phyloP scores from a whole-genome alignment of 2,113 vertebrate species.

The Lagopus leucura region DNA sequence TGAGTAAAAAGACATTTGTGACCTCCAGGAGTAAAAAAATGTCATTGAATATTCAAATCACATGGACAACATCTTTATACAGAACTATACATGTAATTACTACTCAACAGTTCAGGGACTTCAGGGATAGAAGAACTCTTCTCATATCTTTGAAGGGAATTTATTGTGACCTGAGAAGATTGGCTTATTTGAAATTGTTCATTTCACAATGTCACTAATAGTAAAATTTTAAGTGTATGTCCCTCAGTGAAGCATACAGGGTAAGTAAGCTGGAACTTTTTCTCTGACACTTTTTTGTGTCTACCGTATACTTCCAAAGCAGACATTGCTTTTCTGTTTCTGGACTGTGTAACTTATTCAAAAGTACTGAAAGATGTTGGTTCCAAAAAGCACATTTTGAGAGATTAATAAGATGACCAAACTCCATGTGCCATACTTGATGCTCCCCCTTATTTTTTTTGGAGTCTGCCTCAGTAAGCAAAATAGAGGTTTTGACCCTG shows the following conservation, averaged over 20 bases:
- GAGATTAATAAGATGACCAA: neutral
- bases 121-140: neutral
- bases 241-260: neutral
- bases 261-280: neutral
- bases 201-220: neutral
- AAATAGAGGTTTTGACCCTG: neutral
- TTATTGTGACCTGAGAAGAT: neutral
- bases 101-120: neutral
- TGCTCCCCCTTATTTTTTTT: neutral
- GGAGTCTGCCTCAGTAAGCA: neutral
- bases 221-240: neutral
- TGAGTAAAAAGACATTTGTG: neutral
- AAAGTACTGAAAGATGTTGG: neutral
- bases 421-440: rapidly evolving
- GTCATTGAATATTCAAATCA: neutral
- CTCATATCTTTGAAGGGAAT: neutral
- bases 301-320: neutral
- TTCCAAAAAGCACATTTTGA: neutral
- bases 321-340: neutral
- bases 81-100: neutral
- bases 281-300: neutral
- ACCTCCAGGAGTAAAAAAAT: neutral
- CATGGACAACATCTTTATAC: neutral
- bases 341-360: neutral
- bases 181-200: neutral